Conservation (phyloP, 2,888 invertebrate genomes). For the Meteorus colon region DNA sequence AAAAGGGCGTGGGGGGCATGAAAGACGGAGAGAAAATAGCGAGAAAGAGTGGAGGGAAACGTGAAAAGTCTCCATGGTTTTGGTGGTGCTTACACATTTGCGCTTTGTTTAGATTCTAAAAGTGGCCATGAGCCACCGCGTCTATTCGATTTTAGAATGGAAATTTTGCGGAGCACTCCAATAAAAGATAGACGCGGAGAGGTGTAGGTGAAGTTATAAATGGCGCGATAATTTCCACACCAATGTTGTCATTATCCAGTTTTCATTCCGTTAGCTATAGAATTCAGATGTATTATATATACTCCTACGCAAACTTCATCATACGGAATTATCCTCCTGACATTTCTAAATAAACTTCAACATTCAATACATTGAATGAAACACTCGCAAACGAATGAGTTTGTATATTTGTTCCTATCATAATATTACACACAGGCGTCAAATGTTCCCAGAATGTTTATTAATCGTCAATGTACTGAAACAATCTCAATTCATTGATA, state of each 20-base stretch:
- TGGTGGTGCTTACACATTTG: constrained; percentile 38
- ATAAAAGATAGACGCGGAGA: background rate
- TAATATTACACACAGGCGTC: background rate
- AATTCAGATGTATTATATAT: background rate
- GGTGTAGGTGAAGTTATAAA: constrained; percentile 16
- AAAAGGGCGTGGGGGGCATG: constrained; percentile 8
- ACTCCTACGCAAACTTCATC: background rate
- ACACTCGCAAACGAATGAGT: background rate
- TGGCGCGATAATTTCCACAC: constrained; percentile 31
- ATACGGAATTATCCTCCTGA: background rate
- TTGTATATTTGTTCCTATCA: background rate
- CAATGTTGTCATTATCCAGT: constrained; percentile 46
- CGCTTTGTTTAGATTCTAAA: constrained; percentile 53
- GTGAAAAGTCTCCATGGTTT: constrained; percentile 37
- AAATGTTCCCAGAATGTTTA: background rate
- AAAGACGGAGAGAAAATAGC: background rate
- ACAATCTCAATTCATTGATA: background rate
- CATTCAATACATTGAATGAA: background rate
- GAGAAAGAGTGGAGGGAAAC: background rate
- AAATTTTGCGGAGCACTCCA: constrained; percentile 37
- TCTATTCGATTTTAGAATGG: constrained; percentile 49
- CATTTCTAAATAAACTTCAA: constrained; percentile 1
- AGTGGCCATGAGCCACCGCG: constrained; percentile 43
- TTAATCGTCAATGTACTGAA: background rate
- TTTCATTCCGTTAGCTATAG: background rate